Base-by-base conservation (phyloP, 2,797 vertebrate species). In the Petrocephalus sullivani region DNA sequence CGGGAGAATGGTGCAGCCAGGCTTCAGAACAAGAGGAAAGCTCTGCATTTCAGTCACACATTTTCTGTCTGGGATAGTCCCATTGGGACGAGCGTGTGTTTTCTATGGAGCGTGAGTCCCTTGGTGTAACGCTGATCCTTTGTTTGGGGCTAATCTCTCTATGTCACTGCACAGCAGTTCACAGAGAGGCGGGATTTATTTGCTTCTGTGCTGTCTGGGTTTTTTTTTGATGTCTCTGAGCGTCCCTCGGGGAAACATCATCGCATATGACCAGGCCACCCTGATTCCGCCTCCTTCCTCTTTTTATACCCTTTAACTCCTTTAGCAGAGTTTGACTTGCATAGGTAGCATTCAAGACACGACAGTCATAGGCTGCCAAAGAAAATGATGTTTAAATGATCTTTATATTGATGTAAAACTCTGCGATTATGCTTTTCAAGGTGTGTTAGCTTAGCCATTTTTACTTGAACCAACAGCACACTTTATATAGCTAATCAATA, bases 111-210 rank as follows among this genome's bases (percentile, higher is more conserved):
- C 19, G 12, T 54, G 67, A 56, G 81, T 84, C 21, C 12, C 14
- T 37, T 7, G 75, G 21, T 54, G 87, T 53, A 84, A 88, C 0
- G 56, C 46, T 23, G 10, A 49, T 61, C 57, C 46, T 84, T 57
- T 84, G 41, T 84, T 64, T 88, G 28, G 16, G n/a, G 58, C 37
- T 67, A n/a, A 83, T 88, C 21, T 67, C 41, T 19, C 60, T 23
- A 46, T 57, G 21, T 84, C 46, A 14, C 87, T 58, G 10, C 12
- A 23, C 41, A 64, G 51, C 19, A 82, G 87, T 41, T 61, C 56
- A 88, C 12, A 9, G n/a, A 49, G 87, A 28, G 86, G 87, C 64
- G 56, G 78, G 21, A 56, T 41, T 83, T 57, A 64, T 64, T 49
- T 84, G 41, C 78, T 28, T 67, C 81, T 28, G 75, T 46, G 37